phyloP scores from a whole-genome alignment of 2,888 invertebrate species.

The Creontiades dilutus region DNA sequence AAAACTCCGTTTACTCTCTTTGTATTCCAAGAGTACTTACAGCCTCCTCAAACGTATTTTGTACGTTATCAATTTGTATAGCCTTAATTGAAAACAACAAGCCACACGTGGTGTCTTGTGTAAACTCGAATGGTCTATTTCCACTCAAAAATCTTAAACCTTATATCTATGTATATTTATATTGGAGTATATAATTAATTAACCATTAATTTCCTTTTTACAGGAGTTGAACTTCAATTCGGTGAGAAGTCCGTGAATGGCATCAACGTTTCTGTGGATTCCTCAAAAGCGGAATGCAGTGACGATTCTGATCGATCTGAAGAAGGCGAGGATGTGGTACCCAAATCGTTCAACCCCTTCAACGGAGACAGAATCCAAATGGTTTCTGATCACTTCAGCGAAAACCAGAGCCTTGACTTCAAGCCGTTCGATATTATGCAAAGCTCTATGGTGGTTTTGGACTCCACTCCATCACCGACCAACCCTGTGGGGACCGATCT shows the following conservation, averaged over 20 bases:
- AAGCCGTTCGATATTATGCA: constrained; percentile 66
- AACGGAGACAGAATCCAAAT: constrained; percentile 54
- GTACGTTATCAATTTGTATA: no score
- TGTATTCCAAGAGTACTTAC: no score
- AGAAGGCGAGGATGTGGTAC: constrained; percentile 3
- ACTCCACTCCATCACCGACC: constrained; percentile 44
- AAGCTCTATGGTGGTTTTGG: constrained; percentile 55
- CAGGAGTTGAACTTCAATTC: constrained; percentile 78
- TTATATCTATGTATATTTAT: no score
- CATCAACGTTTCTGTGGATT: constrained; percentile 80
- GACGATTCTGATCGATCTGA: constrained; percentile 78
- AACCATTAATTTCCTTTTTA: constrained; percentile 74
- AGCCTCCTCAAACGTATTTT: no score
- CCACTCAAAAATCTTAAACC: no score
- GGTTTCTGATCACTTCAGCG: constrained; percentile 69
- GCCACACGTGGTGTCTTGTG: no score
- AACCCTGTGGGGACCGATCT: background rate
- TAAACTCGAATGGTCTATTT: no score
- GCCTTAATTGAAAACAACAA: no score
- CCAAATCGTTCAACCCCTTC: constrained; percentile 67
- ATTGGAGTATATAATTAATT: no score
- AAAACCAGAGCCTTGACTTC: constrained; percentile 24
- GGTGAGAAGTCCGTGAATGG: constrained; percentile 76
- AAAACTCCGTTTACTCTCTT: no score
- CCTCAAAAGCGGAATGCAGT: constrained; percentile 80